Conservation (phyloP, 2,113 vertebrate species). For the Campylomormyrus numenius region DNA sequence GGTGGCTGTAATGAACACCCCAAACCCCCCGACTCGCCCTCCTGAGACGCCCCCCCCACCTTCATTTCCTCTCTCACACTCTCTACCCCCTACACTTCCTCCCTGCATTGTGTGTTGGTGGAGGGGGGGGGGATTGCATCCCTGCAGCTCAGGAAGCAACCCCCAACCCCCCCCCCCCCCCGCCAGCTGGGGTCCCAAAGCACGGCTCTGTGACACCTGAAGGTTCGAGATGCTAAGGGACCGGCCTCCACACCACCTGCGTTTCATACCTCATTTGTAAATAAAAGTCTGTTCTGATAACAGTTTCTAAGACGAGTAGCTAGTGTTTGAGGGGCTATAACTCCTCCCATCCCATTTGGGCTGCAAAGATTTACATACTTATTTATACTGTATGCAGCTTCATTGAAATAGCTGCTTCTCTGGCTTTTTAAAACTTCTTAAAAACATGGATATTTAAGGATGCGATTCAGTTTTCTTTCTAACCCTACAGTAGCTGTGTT, state of each 20-base stretch:
- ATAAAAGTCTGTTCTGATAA: not conserved
- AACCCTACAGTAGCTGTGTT: not conserved
- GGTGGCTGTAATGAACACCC: not conserved
- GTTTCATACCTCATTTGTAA: not conserved
- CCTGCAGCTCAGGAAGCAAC: not conserved
- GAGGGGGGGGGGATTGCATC: not conserved
- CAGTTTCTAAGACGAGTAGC: not conserved
- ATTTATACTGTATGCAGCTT: not conserved
- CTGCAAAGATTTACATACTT: not conserved
- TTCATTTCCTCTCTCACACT: not conserved
- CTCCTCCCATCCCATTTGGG: not conserved
- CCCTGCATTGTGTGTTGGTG: not conserved
- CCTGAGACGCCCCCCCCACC: not conserved
- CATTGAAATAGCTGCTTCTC: not conserved
- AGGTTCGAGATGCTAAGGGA: not conserved
- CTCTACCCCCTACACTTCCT: not conserved
- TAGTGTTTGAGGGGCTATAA: not conserved
- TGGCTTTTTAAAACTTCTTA: not conserved
- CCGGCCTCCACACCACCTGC: not conserved
- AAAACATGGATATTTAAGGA: not conserved
- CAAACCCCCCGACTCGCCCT: not conserved
- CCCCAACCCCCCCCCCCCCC: not conserved
- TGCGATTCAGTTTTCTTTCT: not conserved
- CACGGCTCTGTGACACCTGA: not conserved
- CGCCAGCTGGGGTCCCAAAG: not conserved